Evolutionary conservation across 2,888 invertebrate species (phyloP).

Genomic region (Drosophila suboccidentalis): DNA sequence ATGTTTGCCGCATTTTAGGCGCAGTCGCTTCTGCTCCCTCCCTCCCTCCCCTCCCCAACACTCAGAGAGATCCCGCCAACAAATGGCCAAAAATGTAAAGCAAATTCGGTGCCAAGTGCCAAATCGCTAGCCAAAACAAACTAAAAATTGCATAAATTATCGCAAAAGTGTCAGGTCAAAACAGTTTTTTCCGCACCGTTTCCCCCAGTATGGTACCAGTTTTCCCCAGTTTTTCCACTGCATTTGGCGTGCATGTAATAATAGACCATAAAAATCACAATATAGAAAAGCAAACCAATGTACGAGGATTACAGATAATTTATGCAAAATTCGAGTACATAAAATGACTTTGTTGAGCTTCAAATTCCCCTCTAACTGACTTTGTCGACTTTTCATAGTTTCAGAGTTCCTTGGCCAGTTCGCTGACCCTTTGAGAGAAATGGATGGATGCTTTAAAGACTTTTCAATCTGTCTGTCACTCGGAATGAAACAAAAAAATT

Average conservation of each 20-base stretch:
- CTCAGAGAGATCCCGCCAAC: neutral
- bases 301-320: slow-evolving; percentile 30
- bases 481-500: slow-evolving; percentile 30
- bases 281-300: slow-evolving; percentile 5
- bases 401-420: slow-evolving; percentile 22
- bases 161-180: slow-evolving; percentile 41
- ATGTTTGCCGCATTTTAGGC: slow-evolving; percentile 71
- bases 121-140: slow-evolving; percentile 50
- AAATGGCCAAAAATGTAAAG: slow-evolving; percentile 3
- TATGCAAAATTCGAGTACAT: slow-evolving; percentile 49
- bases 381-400: slow-evolving; percentile 7
- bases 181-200: slow-evolving; percentile 12
- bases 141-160: slow-evolving; percentile 72
- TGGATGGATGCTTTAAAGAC: slow-evolving; percentile 31
- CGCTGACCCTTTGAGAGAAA: slow-evolving; percentile 36
- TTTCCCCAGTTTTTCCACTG: slow-evolving; percentile 54
- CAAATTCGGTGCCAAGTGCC: slow-evolving; percentile 52
- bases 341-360: slow-evolving; percentile 3
- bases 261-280: slow-evolving; percentile 64
- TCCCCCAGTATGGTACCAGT: slow-evolving; percentile 17
- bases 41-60: too few species aligned
- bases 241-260: slow-evolving; percentile 63
- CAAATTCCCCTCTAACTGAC: slow-evolving; percentile 10
- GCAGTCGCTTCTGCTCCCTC: slow-evolving; percentile 29
- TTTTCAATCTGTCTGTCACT: slow-evolving; percentile 26